Evolutionary conservation across 1,140 invertebrate species (phyloP).

Genomic region (Hylaeus volcanicus): DNA sequence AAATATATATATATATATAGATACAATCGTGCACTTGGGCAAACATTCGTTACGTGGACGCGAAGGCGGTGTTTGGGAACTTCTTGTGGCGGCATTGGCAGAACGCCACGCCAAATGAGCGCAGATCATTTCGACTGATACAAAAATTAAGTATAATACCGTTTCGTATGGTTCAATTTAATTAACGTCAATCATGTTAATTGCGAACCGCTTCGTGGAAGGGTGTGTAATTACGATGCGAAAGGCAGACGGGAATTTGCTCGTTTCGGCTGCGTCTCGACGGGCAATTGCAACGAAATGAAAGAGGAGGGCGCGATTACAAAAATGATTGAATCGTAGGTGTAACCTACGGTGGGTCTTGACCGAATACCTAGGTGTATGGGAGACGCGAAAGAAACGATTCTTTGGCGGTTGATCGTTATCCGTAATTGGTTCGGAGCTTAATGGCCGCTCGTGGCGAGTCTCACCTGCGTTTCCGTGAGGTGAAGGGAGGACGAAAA

Average conservation of each 20-base stretch:
- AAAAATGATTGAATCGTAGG: too few species aligned
- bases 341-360: too few species aligned
- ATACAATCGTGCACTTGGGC: not conserved
- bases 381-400: not conserved
- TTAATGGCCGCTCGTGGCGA: constrained; percentile 11
- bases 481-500: constrained; percentile 96
- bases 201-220: constrained; percentile 20
- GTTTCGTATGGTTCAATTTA: constrained; percentile 42
- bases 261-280: not conserved
- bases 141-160: constrained; percentile 33
- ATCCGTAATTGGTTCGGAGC: not conserved
- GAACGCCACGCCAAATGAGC: not conserved
- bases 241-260: constrained; percentile 22
- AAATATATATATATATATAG: too few species aligned
- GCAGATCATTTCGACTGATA: constrained; percentile 20
- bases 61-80: not conserved
- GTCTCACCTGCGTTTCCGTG: constrained; percentile 93
- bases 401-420: not conserved
- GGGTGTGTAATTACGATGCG: constrained; percentile 35
- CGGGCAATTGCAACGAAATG: too few species aligned
- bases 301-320: too few species aligned
- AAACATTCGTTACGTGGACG: constrained; percentile 1
- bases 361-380: too few species aligned
- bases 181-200: constrained; percentile 51
- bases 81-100: not conserved